These are phyloP conservation scores for Apocheima hispidaria DNA, from an alignment of 2,888 invertebrate species.

Conservation along the genomic window DNA sequence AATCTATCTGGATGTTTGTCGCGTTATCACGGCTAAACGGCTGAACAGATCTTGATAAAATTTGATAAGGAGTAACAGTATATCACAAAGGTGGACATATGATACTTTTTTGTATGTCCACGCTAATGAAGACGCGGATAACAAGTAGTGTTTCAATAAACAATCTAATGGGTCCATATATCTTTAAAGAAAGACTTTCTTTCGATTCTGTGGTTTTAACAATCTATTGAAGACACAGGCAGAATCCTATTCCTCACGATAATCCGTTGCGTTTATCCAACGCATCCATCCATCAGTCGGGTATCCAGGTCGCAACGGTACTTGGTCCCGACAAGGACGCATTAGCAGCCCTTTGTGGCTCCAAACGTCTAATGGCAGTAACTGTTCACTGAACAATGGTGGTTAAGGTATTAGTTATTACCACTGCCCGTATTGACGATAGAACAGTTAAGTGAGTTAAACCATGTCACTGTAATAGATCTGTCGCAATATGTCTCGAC, in stretches of 20 bases:
- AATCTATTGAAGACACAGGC: constrained; percentile 6
- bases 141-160: too few relatives aligned
- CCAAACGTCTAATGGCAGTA: constrained; percentile 20
- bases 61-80: too few relatives aligned
- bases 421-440: constrained; percentile 18
- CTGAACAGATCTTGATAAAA: too few relatives aligned
- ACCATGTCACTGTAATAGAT: constrained; percentile 16
- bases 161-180: background rate
- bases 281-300: constrained; percentile 25
- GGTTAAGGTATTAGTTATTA: constrained; percentile 16
- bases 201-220: too few relatives aligned
- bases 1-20: too few relatives aligned
- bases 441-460: constrained; percentile 6
- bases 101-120: too few relatives aligned
- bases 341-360: constrained; percentile 40
- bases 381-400: constrained; percentile 30
- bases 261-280: constrained; percentile 10
- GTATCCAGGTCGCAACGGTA: constrained; percentile 32
- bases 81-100: too few relatives aligned
- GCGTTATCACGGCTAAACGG: too few relatives aligned
- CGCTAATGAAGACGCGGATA: too few relatives aligned
- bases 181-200: too few relatives aligned
- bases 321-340: constrained; percentile 38
- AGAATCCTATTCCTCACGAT: constrained; percentile 4
- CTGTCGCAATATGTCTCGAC: constrained; percentile 10